Conservation (phyloP, 2,797 vertebrate species). For the Centropyge bicolor region DNA sequence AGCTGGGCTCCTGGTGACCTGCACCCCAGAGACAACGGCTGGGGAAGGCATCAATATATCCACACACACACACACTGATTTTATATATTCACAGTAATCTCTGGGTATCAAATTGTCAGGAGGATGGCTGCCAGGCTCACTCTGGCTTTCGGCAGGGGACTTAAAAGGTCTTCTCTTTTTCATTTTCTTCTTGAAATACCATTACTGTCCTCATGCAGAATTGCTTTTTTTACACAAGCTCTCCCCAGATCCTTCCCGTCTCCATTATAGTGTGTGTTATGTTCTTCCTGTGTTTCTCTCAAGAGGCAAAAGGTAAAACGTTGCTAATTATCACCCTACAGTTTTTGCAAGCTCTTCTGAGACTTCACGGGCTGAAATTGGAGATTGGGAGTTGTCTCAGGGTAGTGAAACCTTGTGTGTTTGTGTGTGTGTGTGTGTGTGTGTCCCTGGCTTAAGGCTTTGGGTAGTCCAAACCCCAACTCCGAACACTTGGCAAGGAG, state of each 20-base stretch:
- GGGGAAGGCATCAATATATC: slow-evolving; percentile 65
- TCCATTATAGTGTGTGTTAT: slow-evolving; percentile 33
- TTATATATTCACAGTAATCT: slow-evolving; percentile 45
- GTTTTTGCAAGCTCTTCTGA: slow-evolving; percentile 55
- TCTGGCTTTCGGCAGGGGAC: background rate
- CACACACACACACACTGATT: slow-evolving; percentile 11
- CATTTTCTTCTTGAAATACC: slow-evolving; percentile 46
- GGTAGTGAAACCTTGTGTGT: slow-evolving; percentile 37
- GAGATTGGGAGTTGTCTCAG: slow-evolving; percentile 62
- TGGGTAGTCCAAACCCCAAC: slow-evolving; percentile 61
- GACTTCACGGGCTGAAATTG: slow-evolving; percentile 60
- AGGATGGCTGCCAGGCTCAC: slow-evolving; percentile 20
- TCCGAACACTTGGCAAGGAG: slow-evolving; percentile 65
- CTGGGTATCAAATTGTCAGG: slow-evolving; percentile 34
- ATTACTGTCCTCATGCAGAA: slow-evolving; percentile 13
- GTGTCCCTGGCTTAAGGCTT: slow-evolving; percentile 26
- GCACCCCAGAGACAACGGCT: slow-evolving; percentile 35
- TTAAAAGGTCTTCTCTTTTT: background rate
- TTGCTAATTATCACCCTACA: slow-evolving; percentile 74
- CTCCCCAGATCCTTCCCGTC: slow-evolving; percentile 26
- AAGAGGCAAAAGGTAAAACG: slow-evolving; percentile 64
- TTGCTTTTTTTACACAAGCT: slow-evolving; percentile 17
- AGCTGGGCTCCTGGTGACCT: slow-evolving; percentile 70
- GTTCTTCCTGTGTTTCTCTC: slow-evolving; percentile 54
- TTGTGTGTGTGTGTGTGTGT: slow-evolving; percentile 3